Evolutionary conservation across 2,797 vertebrate genomes (phyloP).

Genomic region (Pseudocheirus occidentalis): DNA sequence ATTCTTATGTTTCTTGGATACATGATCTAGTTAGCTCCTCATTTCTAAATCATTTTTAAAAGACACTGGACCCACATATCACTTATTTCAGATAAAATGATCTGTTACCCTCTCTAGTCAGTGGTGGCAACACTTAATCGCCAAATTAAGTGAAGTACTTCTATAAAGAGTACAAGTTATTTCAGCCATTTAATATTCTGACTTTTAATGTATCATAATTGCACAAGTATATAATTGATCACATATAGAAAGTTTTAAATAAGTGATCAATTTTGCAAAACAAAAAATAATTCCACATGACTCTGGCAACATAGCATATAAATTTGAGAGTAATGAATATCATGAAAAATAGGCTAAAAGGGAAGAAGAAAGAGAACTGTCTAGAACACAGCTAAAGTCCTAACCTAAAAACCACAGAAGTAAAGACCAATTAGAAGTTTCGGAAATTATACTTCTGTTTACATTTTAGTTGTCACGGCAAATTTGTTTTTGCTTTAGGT

Average conservation of each 20-base stretch:
- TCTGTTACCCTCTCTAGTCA: conserved; percentile 46
- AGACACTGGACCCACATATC: conserved; percentile 47
- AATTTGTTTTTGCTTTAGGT: conserved; percentile 49
- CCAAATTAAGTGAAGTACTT: conserved; percentile 21
- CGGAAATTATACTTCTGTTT: conserved; percentile 15
- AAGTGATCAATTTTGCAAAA: conserved; percentile 34
- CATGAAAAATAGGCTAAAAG: background rate
- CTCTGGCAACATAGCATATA: background rate
- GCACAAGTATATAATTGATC: background rate
- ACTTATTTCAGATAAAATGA: conserved; percentile 64
- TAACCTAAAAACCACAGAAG: background rate
- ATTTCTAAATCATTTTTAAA: conserved; percentile 31
- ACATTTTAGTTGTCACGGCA: conserved; percentile 34
- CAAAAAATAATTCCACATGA: conserved; percentile 36
- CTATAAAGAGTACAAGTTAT: conserved; percentile 49
- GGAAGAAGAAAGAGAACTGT: conserved; percentile 12
- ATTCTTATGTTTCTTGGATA: conserved; percentile 38
- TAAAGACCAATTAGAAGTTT: conserved; percentile 29
- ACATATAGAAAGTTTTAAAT: conserved; percentile 29
- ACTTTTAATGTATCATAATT: background rate
- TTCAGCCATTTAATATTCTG: conserved; percentile 43
- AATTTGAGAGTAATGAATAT: background rate
- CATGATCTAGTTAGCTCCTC: conserved; percentile 51
- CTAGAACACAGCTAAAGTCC: conserved; percentile 13
- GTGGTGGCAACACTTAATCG: background rate